Base-by-base conservation (phyloP, 1,140 invertebrate species). In the Diprion similis region DNA sequence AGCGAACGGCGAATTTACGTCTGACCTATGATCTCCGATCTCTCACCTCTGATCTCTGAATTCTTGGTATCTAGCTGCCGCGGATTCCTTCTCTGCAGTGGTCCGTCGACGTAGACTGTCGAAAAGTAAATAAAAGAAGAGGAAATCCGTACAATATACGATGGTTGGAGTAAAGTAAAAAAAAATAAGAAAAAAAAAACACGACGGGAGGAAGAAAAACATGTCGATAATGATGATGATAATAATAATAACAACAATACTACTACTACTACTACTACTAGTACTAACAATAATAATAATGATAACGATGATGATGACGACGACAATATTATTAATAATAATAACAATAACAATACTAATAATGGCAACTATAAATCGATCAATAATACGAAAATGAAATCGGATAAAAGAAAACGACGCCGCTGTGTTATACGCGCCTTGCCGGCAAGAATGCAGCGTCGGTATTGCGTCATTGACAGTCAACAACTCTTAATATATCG, bases 381-480 rank as follows among this genome's bases (percentile, higher is more conserved):
- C 59, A 7, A 64, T 64, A 7, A 64, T 64, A 17, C 13, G 17
- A 15, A 15, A 64, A 64, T 73, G 74, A 59, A 71, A 75, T 74
- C 66, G 51, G 77, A 72, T 77, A 19, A 71, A 71, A 18, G 70
- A 71, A 17, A 51, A 47, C 48, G 18, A 7, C 17, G 17, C 13
- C 70, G 46, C 17, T 9, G 70, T 19, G 24, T 18, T 47, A 24
- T 71, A 37, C 19, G 19, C 24, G 18, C 19, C 37, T 19, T 46
- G 18, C 18, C 46, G 17, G 69, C 46, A 70, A 70, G 69, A 70
- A 70, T 47, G 69, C 24, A 37, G 24, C 46, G 69, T 48, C 45
- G 17, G n/a, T 19, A n/a, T 72, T 72, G 71, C 71, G 71, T 72
- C 71, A 72, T 59, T 67, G 46, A 37, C 71, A 67, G 71, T 72